Percentiles rank a stretch among this genome's conserved stretches.
Conservation (phyloP, 1,140 invertebrate genomes). For the Asobara japonica region DNA sequence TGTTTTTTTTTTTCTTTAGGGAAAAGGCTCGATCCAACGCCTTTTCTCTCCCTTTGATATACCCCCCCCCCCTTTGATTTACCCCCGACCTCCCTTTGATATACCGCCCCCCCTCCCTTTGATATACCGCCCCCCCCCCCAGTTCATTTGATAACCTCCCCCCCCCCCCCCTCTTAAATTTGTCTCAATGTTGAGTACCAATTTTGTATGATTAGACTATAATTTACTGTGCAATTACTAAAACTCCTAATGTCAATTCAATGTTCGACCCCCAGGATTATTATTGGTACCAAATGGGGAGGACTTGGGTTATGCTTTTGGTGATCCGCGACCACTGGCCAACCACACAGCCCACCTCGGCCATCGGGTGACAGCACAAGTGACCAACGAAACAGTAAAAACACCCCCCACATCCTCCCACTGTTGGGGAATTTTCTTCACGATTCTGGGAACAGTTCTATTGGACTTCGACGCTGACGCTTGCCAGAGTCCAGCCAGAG, state of each 20-base stretch:
- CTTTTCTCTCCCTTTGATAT: too few species aligned
- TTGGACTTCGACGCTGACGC: conserved; percentile 96
- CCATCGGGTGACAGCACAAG: conserved; percentile 59
- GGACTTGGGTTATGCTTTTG: conserved; percentile 80
- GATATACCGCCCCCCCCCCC: too few species aligned
- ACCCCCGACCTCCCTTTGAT: too few species aligned
- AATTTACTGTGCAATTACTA: too few species aligned
- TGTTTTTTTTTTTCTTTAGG: too few species aligned
- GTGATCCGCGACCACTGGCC: conserved; percentile 71
- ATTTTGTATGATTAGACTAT: too few species aligned
- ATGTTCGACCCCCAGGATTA: conserved; percentile 70
- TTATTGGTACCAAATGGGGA: conserved; percentile 93
- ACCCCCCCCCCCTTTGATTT: too few species aligned
- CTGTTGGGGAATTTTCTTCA: conserved; percentile 91
- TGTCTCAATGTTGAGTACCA: too few species aligned
- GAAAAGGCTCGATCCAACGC: too few species aligned
- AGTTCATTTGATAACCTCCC: too few species aligned
- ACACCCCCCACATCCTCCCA: conserved; percentile 67
- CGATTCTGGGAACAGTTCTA: conserved; percentile 90
- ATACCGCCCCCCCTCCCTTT: too few species aligned
- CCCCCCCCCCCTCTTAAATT: too few species aligned
- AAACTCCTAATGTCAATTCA: not conserved
- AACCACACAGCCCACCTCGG: conserved; percentile 58
- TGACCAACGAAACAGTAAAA: conserved; percentile 20
- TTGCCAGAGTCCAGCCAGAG: conserved; percentile 92